Evolutionary conservation across 2,888 invertebrate species (phyloP).

Genomic region (Meghimatium bilineatum): DNA sequence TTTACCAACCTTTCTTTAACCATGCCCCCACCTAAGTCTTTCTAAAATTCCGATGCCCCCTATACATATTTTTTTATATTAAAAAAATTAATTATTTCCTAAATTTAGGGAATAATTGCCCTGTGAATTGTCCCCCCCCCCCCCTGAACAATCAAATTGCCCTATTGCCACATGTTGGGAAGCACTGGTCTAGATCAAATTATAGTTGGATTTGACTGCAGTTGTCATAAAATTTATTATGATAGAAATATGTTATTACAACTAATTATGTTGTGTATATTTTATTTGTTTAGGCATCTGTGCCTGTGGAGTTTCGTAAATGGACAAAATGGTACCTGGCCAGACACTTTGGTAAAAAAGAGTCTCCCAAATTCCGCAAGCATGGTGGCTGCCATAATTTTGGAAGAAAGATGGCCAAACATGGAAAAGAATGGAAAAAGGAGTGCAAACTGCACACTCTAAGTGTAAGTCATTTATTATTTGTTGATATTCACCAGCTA

Average conservation of each 20-base stretch:
- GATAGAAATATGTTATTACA: too few relatives aligned
- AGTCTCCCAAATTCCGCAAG: conserved; percentile 30
- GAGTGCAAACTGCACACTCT: conserved; percentile 33
- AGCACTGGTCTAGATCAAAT: not conserved
- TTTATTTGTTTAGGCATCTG: conserved; percentile 35
- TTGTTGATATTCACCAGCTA: not conserved
- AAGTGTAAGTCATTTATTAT: not conserved
- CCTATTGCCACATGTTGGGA: too few relatives aligned
- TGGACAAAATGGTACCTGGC: conserved; percentile 44
- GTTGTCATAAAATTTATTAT: not conserved
- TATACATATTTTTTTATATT: too few relatives aligned
- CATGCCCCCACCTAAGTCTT: too few relatives aligned
- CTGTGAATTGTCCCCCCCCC: too few relatives aligned
- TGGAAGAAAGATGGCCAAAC: not conserved
- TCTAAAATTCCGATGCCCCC: too few relatives aligned
- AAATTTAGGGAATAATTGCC: too few relatives aligned
- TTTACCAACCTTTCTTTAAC: too few relatives aligned
- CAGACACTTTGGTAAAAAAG: conserved; percentile 38
- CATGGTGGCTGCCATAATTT: not conserved
- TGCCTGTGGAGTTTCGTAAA: conserved; percentile 45
- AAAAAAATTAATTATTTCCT: too few relatives aligned
- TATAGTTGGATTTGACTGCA: not conserved
- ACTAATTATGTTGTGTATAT: too few relatives aligned
- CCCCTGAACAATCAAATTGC: too few relatives aligned
- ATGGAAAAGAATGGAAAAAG: conserved; percentile 32